phyloP scores from a whole-genome alignment of 2,113 vertebrate species.

The Smithornis capensis region DNA sequence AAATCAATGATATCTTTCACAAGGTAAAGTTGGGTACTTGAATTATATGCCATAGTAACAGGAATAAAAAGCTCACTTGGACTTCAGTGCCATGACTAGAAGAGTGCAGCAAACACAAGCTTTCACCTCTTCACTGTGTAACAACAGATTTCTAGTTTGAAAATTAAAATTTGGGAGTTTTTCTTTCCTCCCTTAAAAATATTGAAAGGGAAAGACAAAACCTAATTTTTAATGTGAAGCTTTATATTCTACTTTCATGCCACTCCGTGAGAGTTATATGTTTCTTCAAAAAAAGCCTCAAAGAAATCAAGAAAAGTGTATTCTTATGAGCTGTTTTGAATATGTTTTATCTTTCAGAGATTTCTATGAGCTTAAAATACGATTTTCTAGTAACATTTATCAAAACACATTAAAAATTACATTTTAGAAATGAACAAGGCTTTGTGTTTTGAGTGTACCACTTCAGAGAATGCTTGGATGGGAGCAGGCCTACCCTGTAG shows the following conservation, averaged over 20 bases:
- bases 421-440: not conserved
- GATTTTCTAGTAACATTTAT: not conserved
- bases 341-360: not conserved
- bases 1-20: not conserved
- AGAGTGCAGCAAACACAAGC: not conserved
- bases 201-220: not conserved
- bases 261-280: not conserved
- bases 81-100: not conserved
- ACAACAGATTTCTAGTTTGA: not conserved
- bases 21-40: not conserved
- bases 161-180: not conserved
- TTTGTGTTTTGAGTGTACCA: not conserved
- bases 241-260: not conserved
- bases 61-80: not conserved
- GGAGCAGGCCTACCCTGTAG: not conserved
- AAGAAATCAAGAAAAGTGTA: not conserved
- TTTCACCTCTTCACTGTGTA: not conserved
- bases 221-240: not conserved
- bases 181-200: not conserved
- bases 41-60: not conserved
- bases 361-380: not conserved
- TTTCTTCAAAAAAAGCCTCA: not conserved
- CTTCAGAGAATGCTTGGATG: not conserved
- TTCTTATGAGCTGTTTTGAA: not conserved
- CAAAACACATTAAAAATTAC: not conserved